Evolutionary conservation across 2,888 invertebrate genomes (phyloP).

Genomic region (Phytoseiulus persimilis): DNA sequence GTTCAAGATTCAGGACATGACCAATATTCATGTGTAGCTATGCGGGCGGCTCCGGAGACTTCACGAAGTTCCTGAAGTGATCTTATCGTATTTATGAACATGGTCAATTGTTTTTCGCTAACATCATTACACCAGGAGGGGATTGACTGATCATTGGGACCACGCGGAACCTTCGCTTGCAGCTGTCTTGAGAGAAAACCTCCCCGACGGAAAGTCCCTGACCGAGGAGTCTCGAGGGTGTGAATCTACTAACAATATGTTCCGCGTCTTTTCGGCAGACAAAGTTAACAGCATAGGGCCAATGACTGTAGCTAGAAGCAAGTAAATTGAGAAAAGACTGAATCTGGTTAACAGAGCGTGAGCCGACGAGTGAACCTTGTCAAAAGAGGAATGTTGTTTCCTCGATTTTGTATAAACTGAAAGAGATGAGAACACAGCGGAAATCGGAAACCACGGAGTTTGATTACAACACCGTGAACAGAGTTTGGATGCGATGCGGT

Average conservation of each 20-base stretch:
- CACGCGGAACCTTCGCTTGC: too few species aligned
- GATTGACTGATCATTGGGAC: too few species aligned
- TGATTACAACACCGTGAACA: background rate
- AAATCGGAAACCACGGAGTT: background rate
- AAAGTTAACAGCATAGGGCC: background rate
- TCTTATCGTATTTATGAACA: background rate
- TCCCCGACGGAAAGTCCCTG: too few species aligned
- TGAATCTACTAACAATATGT: background rate
- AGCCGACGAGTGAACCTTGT: background rate
- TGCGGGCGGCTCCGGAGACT: background rate
- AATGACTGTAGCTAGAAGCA: background rate
- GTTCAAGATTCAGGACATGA: background rate
- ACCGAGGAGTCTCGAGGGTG: too few species aligned
- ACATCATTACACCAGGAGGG: too few species aligned
- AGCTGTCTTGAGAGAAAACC: too few species aligned
- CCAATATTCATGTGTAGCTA: background rate
- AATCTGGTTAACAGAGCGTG: background rate
- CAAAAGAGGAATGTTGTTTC: background rate
- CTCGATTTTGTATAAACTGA: background rate
- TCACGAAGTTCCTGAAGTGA: background rate
- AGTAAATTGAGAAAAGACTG: background rate
- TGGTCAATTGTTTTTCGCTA: background rate
- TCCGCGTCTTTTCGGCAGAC: background rate
- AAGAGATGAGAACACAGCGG: background rate
- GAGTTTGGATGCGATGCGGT: background rate